These are phyloP conservation scores for Dendrophyllia cribrosa DNA, from an alignment of 64 coral and sea anemone species.

Conservation along the genomic window DNA sequence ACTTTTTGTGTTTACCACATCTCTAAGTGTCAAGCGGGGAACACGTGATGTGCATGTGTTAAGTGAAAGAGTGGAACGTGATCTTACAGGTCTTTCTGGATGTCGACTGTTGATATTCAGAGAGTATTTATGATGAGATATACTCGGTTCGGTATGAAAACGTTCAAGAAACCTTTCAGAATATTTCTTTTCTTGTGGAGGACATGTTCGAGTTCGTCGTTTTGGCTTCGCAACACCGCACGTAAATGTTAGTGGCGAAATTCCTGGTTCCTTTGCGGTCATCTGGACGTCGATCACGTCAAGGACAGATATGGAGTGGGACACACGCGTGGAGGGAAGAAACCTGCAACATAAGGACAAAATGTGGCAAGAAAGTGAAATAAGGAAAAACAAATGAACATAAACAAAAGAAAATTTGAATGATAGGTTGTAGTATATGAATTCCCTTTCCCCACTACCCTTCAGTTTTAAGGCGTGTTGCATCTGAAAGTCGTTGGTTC, in stretches of 20 bases:
- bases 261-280: background rate
- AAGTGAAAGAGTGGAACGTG: background rate
- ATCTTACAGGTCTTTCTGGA: background rate
- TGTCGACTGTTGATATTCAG: background rate
- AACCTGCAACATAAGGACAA: background rate
- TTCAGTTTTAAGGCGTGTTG: too few species aligned
- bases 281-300: background rate
- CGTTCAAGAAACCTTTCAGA: background rate
- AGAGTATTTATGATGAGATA: conserved; percentile 34
- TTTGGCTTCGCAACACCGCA: conserved; percentile 13
- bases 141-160: conserved; percentile 2
- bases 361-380: background rate
- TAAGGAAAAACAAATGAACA: background rate
- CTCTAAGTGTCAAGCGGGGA: conserved; percentile 6
- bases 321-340: conserved; percentile 27
- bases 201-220: background rate
- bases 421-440: background rate
- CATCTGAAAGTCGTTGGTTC: too few species aligned
- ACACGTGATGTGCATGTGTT: background rate
- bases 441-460: too few species aligned
- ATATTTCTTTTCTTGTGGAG: background rate
- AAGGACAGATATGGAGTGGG: background rate
- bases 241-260: background rate
- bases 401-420: too few species aligned
- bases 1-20: conserved; percentile 4